phyloP scores from a whole-genome alignment of 2,113 vertebrate species.

The Synodontis membranacea region DNA sequence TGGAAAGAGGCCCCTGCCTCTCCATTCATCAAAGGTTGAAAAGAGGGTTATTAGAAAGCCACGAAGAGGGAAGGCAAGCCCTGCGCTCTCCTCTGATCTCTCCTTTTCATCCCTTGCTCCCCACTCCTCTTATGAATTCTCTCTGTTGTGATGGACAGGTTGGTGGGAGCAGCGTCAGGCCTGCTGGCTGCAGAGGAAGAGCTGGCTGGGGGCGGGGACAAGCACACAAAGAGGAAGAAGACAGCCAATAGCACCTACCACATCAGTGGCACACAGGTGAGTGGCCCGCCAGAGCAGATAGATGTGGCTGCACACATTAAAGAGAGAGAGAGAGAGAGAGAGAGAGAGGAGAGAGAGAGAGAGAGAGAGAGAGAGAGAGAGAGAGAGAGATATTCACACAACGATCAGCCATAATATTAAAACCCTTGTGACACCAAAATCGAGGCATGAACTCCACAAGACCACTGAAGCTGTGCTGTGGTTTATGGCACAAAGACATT shows the following conservation, averaged over 20 bases:
- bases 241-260: conserved; percentile 66
- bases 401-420: too few relatives aligned
- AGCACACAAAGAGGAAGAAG: conserved; percentile 71
- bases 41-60: conserved; percentile 59
- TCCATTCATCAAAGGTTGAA: conserved; percentile 55
- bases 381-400: too few relatives aligned
- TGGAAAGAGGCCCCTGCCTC: conserved; percentile 53
- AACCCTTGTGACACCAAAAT: too few relatives aligned
- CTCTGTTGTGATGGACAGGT: conserved; percentile 65
- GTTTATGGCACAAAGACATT: too few relatives aligned
- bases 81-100: conserved; percentile 52
- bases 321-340: too few relatives aligned
- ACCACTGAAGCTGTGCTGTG: too few relatives aligned
- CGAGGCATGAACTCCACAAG: too few relatives aligned
- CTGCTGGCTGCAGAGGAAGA: conserved; percentile 74
- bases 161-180: conserved; percentile 73
- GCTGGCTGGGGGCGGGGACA: conserved; percentile 63
- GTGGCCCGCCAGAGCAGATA: not conserved
- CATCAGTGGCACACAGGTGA: conserved; percentile 34
- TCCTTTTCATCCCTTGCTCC: conserved; percentile 49
- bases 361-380: too few relatives aligned
- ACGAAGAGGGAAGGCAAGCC: conserved; percentile 53
- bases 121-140: conserved; percentile 24
- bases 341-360: too few relatives aligned
- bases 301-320: not conserved